Base-by-base conservation (phyloP, 2,113 vertebrate species). In the Oreochromis niloticus region DNA sequence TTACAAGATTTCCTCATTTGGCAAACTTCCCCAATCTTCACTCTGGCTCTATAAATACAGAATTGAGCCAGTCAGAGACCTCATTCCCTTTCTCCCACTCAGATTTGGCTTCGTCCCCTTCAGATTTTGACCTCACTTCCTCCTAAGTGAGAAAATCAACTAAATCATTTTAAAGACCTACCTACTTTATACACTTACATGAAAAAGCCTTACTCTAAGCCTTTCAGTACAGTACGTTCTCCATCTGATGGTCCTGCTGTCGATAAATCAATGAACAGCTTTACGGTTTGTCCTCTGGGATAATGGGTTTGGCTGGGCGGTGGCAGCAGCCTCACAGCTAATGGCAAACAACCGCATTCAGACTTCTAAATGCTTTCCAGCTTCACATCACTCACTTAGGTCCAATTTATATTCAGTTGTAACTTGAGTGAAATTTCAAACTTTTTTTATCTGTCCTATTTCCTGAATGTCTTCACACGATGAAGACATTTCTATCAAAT, bases 1-100 rank as follows among this genome's bases (percentile, higher is more conserved):
- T 97, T 97, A 99, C 96, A 99, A 98, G 97, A 98, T 95, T 96
- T 99, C 98, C 96, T 99, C 98, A 97, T 97, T 95, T 83, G 95
- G 97, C 96, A 98, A 97, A 98, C 98, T 97, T 95, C 98, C 97
- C 98, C 98, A 99, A 97, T 99, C 98, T 97, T 98, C 98, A 96
- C 95, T 97, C 97, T 98, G 98, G 97, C 96, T 98, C 98, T 98
- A 98, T 73, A 95, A 97, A 97, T 95, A 97, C 91, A 99, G 97
- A 98, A 97, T 95, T 96, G 96, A 97, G 96, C 95, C 88, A 88
- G 88, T 95, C 90, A 95, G 90, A 94, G 46, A 56, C 30, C 14
- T 78, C 14, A 8, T 32, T 24, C 12, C 22, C 16, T 68, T 61
- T 86, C 68, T 73, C 43, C 30, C 63, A 54, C n/a, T 11, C 2